A percentile compares a stretch with the other conserved stretches of the same genome.
phyloP scores from a whole-genome alignment of 2,113 vertebrate genomes.

The Ameiurus melas region DNA sequence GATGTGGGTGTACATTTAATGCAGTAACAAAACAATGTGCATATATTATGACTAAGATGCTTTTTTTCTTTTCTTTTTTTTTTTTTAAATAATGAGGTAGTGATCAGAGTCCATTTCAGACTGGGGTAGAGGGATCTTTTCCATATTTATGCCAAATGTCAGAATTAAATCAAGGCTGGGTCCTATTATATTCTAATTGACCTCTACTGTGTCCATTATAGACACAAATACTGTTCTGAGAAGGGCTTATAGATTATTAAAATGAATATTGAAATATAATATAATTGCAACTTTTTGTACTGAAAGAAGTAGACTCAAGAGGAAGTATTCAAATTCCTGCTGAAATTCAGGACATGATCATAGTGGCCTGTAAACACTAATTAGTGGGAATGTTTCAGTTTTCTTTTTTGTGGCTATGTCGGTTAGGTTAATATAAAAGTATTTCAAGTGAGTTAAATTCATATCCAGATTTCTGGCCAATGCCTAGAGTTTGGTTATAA shows the following conservation, averaged over 20 bases:
- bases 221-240: neutral
- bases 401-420: no score
- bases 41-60: no score
- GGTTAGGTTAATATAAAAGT: neutral
- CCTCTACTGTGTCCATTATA: neutral
- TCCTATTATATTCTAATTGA: neutral
- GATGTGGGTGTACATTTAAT: neutral
- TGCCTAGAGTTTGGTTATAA: no score
- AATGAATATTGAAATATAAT: neutral
- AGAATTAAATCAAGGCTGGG: neutral
- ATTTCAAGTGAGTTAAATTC: neutral
- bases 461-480: neutral
- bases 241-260: neutral
- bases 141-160: neutral
- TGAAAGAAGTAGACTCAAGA: neutral
- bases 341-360: neutral
- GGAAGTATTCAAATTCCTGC: neutral
- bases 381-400: neutral
- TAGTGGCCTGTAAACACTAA: neutral
- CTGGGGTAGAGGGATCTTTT: neutral
- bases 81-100: neutral
- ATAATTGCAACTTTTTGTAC: neutral
- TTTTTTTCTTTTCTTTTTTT: no score
- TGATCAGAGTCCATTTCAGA: neutral
- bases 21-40: neutral